Conservation (phyloP, 2,888 invertebrate species). For the Mylabris sibirica region DNA sequence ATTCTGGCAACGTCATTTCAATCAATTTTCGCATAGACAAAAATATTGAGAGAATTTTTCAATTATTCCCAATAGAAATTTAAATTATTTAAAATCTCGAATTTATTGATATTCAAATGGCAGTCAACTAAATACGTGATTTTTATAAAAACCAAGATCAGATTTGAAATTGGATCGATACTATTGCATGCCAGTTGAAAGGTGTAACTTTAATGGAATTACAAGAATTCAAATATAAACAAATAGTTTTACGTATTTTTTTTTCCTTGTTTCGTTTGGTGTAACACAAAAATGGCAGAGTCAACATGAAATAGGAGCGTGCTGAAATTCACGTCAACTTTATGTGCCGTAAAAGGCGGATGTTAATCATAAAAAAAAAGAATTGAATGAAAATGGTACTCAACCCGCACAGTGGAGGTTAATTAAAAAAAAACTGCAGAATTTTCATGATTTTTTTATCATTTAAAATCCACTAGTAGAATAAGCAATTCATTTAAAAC, state of each 20-base stretch:
- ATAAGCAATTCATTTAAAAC: not conserved
- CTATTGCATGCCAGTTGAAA: slow-evolving; percentile 24
- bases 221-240: not conserved
- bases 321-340: not conserved
- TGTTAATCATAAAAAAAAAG: not conserved
- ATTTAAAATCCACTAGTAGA: not conserved
- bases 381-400: not conserved
- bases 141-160: slow-evolving; percentile 12
- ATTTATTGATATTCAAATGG: not conserved
- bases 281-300: not conserved
- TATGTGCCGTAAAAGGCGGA: not conserved
- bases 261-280: not conserved
- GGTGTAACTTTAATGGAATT: slow-evolving; percentile 8
- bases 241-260: not conserved
- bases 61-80: not conserved
- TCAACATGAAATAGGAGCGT: not conserved
- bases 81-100: not conserved
- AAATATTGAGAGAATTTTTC: not conserved
- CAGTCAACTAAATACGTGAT: slow-evolving; percentile 5
- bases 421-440: not conserved
- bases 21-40: not conserved
- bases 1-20: not conserved
- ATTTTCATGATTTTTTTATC: not conserved
- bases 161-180: slow-evolving; percentile 28
- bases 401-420: not conserved